Evolutionary conservation across 2,797 vertebrate species (phyloP), one percentile per base, ranked within the genome.

Genomic region (Hyperoplus immaculatus): DNA sequence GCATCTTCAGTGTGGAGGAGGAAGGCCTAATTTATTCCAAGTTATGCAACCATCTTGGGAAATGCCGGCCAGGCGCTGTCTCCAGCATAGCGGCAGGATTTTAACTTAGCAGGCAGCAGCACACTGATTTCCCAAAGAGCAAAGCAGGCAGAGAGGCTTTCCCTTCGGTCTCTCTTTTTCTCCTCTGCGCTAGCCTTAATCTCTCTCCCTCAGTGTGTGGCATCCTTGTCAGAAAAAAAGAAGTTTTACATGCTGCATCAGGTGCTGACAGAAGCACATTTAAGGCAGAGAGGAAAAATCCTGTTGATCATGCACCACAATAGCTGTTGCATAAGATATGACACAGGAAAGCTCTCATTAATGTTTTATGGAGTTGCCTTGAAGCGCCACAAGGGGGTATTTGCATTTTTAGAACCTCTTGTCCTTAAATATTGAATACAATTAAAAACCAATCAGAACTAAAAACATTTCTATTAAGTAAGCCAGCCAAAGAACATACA

Each of bases 21-120:
- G 92, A 88, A 91, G 80, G 85, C 86, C 91, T 92, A 72, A 88
- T 93, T 89, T 89, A 91, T 93, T 90, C 87, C 74, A 92, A 92
- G 93, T 95, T 95, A 95, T 85, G 93, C 91, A 95, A 95, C 88
- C 82, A 89, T 91, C 91, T 91, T 90, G 89, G 90, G 87, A 93
- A 91, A 88, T 83, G 91, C 86, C 88, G 90, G 88, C 86, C 87
- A 81, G 82, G 89, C 77, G 3, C 83, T 77, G 90, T 90, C 78
- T 85, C 82, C 82, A 90, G 82, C 83, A 82, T 55, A 67, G 79
- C 75, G 4, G 81, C 79, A 61, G 66, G 67, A 85, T 70, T 87
- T 85, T 70, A 77, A 81, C 76, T 87, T 68, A 77, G 72, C 81
- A 88, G 87, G 78, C 80, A 82, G 83, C 80, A 86, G 67, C 78